Evolutionary conservation across 2,113 vertebrate genomes (phyloP).

Genomic region (Tachysurus vachellii): DNA sequence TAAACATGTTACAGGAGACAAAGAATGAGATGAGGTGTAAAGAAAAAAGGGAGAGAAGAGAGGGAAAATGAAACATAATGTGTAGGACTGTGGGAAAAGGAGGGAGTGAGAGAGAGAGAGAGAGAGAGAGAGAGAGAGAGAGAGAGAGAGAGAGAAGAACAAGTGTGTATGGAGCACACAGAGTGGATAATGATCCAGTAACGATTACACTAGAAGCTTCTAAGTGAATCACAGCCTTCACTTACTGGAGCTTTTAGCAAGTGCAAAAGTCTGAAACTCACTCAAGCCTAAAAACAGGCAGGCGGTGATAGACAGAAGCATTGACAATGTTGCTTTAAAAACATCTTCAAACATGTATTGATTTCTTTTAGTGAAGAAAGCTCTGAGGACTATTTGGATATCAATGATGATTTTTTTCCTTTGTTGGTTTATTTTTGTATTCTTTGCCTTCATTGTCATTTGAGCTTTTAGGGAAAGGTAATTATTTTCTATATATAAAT

Average conservation of each 20-base stretch:
- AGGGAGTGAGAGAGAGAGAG: neutral
- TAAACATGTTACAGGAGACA: neutral
- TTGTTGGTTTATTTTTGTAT: no score
- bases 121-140: neutral
- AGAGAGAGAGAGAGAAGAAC: slow-evolving; percentile 5
- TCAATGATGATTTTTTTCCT: neutral
- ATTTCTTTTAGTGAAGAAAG: neutral
- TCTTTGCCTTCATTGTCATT: neutral
- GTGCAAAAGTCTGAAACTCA: slow-evolving; percentile 11
- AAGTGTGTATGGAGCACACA: neutral
- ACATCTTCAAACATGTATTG: neutral
- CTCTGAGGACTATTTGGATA: neutral
- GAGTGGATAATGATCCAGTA: slow-evolving; percentile 16
- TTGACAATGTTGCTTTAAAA: neutral
- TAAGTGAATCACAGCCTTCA: slow-evolving; percentile 10
- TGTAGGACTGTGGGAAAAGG: neutral
- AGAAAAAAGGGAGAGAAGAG: neutral
- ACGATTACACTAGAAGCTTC: slow-evolving; percentile 12
- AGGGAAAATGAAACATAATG: neutral
- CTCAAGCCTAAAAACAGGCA: slow-evolving; percentile 1
- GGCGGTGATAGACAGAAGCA: neutral
- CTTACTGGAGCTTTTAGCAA: slow-evolving; percentile 17
- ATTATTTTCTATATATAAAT: neutral
- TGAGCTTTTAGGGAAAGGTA: neutral
- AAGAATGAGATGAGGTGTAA: neutral